Base-by-base conservation (phyloP, 2,888 invertebrate species). In the Cancer borealis region DNA sequence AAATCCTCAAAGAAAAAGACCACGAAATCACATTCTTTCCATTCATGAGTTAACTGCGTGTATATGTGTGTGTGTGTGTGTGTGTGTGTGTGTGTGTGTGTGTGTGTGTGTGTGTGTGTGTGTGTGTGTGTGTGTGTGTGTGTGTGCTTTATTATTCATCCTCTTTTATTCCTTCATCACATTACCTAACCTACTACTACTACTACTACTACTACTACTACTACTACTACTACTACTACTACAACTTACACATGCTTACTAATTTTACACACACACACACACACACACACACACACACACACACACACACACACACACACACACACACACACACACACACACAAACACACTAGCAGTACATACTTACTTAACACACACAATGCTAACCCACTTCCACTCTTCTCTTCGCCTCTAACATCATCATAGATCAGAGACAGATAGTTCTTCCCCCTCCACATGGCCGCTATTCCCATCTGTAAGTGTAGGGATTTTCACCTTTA, bases 301-400 rank as follows among this genome's bases (percentile, higher is more conserved):
- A 84, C 84, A 84, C 84, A 84, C 84, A 84, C 84, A 84, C 87
- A 88, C 60, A n/a, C 54, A 73, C 73, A 91, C 54, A 90, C 60
- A 60, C 90, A 60, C 60, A 60, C 90, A 90, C 90, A 60, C 90
- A 60, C 60, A 90, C 60, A 90, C 88, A 88, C 88, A 88, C 88
- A 46, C 88, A 88, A 47, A 88, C 88, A 88, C 88, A 88, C 88
- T 46, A 17, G 17, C 10, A 17, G 5, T 21, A 46, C 88, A 8
- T 54, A 26, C 60, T 54, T 17, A 54, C 54, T 30, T n/a, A 39
- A 10, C 84, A 12, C 84, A 84, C 39, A 84, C 84, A 84, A 84
- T 84, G 39, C 84, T 17, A 84, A 14, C 90, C 54, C 90, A 54
- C 90, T 90, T 54, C 6, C 39, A 39, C 39, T 39, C 60, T 17